Base-by-base conservation (phyloP, 2,888 invertebrate species). In the Cyrtodaria siliqua region DNA sequence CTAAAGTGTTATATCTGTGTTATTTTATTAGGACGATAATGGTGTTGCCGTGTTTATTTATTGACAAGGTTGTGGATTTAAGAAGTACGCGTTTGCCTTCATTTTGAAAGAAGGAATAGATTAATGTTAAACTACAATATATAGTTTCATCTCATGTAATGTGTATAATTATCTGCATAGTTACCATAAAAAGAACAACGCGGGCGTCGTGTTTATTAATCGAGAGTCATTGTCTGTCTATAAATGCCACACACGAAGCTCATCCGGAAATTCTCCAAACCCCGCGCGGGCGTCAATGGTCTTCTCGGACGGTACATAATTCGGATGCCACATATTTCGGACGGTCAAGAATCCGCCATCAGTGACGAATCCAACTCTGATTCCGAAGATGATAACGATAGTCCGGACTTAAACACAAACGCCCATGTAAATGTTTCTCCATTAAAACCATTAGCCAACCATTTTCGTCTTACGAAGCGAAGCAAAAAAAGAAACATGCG, bases 191-290 rank as follows among this genome's bases (percentile, higher is more conserved):
- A n/a, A n/a, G n/a, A n/a, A n/a, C n/a, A n/a, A n/a, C n/a, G n/a
- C n/a, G n/a, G n/a, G n/a, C n/a, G n/a, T n/a, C n/a, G n/a, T n/a
- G n/a, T n/a, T n/a, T n/a, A n/a, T n/a, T n/a, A n/a, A n/a, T n/a
- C n/a, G n/a, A n/a, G n/a, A n/a, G n/a, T n/a, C n/a, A n/a, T n/a
- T n/a, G n/a, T n/a, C n/a, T n/a, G n/a, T n/a, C n/a, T 33, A 8
- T 66, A 67, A 64, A 76, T 76, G 76, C 70, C 76, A 47, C 57
- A 66, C 38, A 71, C 63, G 53, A 68, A 68, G 55, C 29, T 44
- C 3, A 64, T 64, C 2, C 59, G 72, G 2, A 62, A 60, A 29
- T 68, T 72, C 40, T n/a, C 40, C 12, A 62, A 60, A 23, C 59
- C 72, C 24, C 56, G 68, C 18, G 61, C 67, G 12, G 68, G 63